Conservation (phyloP, 2,797 vertebrate species). For the Scleropages formosus region DNA sequence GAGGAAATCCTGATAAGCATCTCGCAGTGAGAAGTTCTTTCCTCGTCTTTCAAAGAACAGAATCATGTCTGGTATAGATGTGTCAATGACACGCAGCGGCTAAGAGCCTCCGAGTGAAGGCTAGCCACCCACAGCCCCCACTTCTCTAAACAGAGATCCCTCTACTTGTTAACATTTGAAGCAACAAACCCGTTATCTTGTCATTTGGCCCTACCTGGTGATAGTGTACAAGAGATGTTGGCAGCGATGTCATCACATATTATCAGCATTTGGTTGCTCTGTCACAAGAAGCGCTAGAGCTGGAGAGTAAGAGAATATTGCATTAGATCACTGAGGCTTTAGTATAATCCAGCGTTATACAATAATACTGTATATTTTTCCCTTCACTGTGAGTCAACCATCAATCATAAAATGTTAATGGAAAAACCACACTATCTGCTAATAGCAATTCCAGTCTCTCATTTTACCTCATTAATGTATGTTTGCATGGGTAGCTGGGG, state of each 20-base stretch:
- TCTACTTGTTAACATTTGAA: not conserved
- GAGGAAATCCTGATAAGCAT: not conserved
- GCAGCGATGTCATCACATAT: not conserved
- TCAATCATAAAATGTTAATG: conserved; percentile 16
- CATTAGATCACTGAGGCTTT: not conserved
- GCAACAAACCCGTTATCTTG: conserved; percentile 1
- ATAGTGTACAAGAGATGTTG: not conserved
- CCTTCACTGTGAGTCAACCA: not conserved
- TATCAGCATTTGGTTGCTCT: not conserved
- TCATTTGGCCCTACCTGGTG: not conserved
- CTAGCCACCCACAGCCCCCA: not conserved
- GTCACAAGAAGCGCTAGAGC: not conserved
- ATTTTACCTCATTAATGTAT: conserved; percentile 13
- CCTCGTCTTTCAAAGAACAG: not conserved
- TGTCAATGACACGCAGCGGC: too few relatives aligned
- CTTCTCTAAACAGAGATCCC: too few relatives aligned
- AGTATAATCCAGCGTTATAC: not conserved
- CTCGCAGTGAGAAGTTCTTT: not conserved
- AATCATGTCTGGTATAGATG: not conserved
- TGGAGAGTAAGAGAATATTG: not conserved
- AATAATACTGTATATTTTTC: not conserved
- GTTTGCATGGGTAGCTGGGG: not conserved
- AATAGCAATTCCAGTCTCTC: not conserved
- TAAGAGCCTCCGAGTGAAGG: not conserved
- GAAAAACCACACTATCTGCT: conserved; percentile 8